Conservation (phyloP, 2,113 vertebrate genomes). For the Empidonax alnorum region DNA sequence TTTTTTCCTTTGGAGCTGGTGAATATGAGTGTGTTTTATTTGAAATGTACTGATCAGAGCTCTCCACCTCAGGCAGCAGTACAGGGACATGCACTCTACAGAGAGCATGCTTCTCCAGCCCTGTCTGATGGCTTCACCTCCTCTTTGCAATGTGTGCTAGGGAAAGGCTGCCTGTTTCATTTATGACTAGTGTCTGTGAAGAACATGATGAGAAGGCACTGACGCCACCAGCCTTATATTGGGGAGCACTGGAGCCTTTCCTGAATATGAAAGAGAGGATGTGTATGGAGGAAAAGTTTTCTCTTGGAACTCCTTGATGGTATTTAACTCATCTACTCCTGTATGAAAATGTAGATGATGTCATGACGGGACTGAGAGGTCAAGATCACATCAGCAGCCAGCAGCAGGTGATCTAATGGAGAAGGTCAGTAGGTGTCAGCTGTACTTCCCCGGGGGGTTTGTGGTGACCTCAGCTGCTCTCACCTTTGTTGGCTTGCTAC, state of each 20-base stretch:
- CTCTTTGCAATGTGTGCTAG: not conserved
- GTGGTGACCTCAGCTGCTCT: not conserved
- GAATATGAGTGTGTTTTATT: not conserved
- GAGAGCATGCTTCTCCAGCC: not conserved
- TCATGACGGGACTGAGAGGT: not conserved
- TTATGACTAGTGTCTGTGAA: not conserved
- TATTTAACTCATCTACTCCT: not conserved
- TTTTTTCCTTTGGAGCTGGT: not conserved
- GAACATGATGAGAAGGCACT: not conserved
- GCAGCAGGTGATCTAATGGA: conserved; percentile 25
- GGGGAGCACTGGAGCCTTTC: not conserved
- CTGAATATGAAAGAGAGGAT: not conserved
- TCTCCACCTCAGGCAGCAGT: not conserved
- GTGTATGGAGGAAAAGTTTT: not conserved
- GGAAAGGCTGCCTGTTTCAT: not conserved
- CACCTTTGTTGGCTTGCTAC: not conserved
- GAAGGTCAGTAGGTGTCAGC: not conserved
- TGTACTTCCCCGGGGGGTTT: not conserved
- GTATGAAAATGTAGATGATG: not conserved
- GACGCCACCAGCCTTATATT: not conserved
- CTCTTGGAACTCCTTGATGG: not conserved
- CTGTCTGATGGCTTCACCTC: not conserved
- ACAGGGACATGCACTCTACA: not conserved
- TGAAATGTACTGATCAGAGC: not conserved
- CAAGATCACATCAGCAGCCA: not conserved